phyloP scores from a whole-genome alignment of 1,140 invertebrate genomes.

The Luehdorfia chinensis region DNA sequence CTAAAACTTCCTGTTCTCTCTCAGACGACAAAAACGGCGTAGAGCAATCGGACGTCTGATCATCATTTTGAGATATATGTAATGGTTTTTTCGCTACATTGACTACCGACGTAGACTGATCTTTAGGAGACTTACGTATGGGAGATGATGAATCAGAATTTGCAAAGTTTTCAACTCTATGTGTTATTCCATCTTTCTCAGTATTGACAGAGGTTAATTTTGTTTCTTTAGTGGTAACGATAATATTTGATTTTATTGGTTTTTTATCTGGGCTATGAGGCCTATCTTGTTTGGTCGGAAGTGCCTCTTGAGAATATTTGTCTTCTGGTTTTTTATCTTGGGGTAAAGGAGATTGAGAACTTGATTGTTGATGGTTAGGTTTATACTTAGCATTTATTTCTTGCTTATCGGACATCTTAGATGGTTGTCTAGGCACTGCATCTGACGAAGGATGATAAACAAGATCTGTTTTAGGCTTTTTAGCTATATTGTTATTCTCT shows the following conservation, averaged over 20 bases:
- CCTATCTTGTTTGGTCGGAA: neutral
- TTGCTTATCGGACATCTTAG: conserved; percentile 16
- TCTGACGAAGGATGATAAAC: neutral
- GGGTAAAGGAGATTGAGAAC: neutral
- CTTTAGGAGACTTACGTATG: neutral
- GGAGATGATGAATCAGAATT: neutral
- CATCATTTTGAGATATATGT: neutral
- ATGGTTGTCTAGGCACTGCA: neutral
- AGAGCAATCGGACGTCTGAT: conserved; percentile 21
- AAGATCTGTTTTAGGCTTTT: neutral
- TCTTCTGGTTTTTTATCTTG: neutral
- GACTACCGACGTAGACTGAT: neutral
- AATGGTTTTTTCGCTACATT: too few relatives aligned
- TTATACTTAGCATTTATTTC: conserved; percentile 17
- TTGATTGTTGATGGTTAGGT: conserved; percentile 5
- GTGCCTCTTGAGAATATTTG: conserved; percentile 1
- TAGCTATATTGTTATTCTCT: neutral
- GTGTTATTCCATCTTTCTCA: neutral
- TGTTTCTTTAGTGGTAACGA: neutral
- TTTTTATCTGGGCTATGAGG: conserved; percentile 12
- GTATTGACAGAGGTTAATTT: neutral
- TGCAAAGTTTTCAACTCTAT: neutral
- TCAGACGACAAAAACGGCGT: conserved; percentile 44
- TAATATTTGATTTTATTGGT: neutral
- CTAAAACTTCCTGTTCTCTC: conserved; percentile 54